A percentile compares a stretch with the other conserved stretches of the same genome.
phyloP scores from a whole-genome alignment of 2,113 vertebrate species.

The Hylia prasina region DNA sequence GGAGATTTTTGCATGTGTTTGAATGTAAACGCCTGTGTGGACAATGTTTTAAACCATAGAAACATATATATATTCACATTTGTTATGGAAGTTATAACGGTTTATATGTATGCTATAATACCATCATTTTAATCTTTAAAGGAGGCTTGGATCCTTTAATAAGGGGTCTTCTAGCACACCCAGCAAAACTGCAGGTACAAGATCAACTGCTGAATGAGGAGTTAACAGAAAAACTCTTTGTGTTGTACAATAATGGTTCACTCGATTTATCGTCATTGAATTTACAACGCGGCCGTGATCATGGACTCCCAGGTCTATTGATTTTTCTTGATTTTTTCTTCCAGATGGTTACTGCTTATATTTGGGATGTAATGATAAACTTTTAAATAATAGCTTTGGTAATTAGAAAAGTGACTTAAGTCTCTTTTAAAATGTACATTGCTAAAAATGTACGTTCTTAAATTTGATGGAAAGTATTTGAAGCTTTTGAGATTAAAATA shows the following conservation, averaged over 20 bases:
- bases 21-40: neutral
- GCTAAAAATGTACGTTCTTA: neutral
- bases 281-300: conserved; percentile 92
- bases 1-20: neutral
- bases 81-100: neutral
- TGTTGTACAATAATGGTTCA: conserved; percentile 71
- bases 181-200: conserved; percentile 73
- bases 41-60: neutral
- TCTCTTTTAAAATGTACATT: neutral
- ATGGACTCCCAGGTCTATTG: conserved; percentile 86
- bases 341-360: neutral
- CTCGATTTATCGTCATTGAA: conserved; percentile 90
- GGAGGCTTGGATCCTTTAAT: conserved; percentile 91
- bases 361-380: neutral
- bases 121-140: conserved; percentile 53
- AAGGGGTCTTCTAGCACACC: conserved; percentile 81
- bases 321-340: neutral
- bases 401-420: neutral
- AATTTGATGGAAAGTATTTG: neutral
- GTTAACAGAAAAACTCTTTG: conserved; percentile 81
- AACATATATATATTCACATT: neutral
- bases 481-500: neutral
- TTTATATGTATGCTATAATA: neutral
- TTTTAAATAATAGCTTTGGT: neutral
- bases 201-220: conserved; percentile 83